phyloP scores from a whole-genome alignment of 2,113 vertebrate species.

The Trinectes maculatus region DNA sequence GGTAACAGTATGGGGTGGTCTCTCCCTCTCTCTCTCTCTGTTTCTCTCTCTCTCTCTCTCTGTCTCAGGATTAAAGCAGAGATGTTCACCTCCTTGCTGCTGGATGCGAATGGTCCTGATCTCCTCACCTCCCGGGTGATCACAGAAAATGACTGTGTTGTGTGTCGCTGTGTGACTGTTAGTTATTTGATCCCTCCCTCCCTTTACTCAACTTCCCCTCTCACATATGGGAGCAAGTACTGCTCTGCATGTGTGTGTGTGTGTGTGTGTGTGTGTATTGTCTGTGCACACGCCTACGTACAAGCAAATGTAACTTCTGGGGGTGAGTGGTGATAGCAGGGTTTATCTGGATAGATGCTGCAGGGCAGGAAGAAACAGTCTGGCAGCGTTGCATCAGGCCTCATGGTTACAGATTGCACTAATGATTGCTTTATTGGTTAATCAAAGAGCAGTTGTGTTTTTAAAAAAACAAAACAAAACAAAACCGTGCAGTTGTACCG shows the following conservation, averaged over 20 bases:
- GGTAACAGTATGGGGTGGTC: slow-evolving; percentile 55
- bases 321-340: slow-evolving; percentile 54
- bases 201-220: slow-evolving; percentile 65
- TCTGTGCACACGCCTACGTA: slow-evolving; percentile 23
- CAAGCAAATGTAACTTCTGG: slow-evolving; percentile 51
- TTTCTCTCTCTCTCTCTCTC: slow-evolving; percentile 18
- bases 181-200: slow-evolving; percentile 73
- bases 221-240: slow-evolving; percentile 74
- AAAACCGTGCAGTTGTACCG: too few species aligned
- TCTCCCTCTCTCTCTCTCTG: slow-evolving; percentile 3
- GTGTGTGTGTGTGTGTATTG: slow-evolving; percentile 33
- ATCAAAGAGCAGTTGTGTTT: slow-evolving; percentile 14
- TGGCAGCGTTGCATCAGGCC: slow-evolving; percentile 7
- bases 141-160: slow-evolving; percentile 61
- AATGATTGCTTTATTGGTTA: slow-evolving; percentile 36
- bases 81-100: slow-evolving; percentile 25
- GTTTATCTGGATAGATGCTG: slow-evolving; percentile 59
- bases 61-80: slow-evolving; percentile 38
- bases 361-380: slow-evolving; percentile 38
- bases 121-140: slow-evolving; percentile 64
- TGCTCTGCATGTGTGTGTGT: slow-evolving; percentile 57
- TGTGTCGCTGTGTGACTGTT: slow-evolving; percentile 49
- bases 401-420: slow-evolving; percentile 8
- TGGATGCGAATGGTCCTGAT: slow-evolving; percentile 45
- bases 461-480: too few species aligned